phyloP scores from a whole-genome alignment of 1,140 invertebrate species.

The Aphelinus certus region DNA sequence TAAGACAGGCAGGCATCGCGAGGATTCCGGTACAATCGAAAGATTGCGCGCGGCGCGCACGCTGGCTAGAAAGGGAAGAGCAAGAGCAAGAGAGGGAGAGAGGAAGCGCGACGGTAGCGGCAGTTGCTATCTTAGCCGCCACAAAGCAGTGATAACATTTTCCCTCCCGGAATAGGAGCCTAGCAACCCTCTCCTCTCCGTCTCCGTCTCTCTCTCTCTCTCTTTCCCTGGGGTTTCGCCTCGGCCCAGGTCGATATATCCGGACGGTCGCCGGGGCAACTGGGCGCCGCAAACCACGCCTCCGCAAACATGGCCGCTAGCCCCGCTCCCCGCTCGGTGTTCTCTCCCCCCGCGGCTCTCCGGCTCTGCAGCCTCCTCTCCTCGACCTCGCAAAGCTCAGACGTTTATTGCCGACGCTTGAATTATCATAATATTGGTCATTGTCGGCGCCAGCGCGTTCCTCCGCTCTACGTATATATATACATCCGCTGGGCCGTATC shows the following conservation, averaged over 20 bases:
- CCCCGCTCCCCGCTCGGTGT: too few relatives aligned
- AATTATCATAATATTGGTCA: slow-evolving; percentile 66
- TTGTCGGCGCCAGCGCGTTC: slow-evolving; percentile 43
- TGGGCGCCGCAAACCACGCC: slow-evolving; percentile 56
- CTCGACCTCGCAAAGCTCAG: neutral
- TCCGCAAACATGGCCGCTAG: slow-evolving; percentile 58
- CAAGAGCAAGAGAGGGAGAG: neutral
- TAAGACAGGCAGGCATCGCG: too few relatives aligned
- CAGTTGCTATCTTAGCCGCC: slow-evolving; percentile 66
- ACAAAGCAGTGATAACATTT: slow-evolving; percentile 69
- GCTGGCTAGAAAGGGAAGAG: neutral
- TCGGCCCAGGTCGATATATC: slow-evolving; percentile 61
- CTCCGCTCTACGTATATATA: neutral
- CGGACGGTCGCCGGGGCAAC: slow-evolving; percentile 60
- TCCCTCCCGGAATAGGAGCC: slow-evolving; percentile 64
- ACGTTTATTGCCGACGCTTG: slow-evolving; percentile 46
- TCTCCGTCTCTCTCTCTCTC: slow-evolving; percentile 27
- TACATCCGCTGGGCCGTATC: too few relatives aligned
- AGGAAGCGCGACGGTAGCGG: slow-evolving; percentile 42
- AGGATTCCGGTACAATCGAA: too few relatives aligned
- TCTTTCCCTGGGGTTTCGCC: slow-evolving; percentile 15
- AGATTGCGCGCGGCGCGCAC: neutral
- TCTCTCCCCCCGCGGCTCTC: neutral
- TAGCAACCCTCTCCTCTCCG: slow-evolving; percentile 58
- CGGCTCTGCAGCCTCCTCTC: neutral